phyloP scores from a whole-genome alignment of 2,888 invertebrate genomes.

The Pandemis corylana region DNA sequence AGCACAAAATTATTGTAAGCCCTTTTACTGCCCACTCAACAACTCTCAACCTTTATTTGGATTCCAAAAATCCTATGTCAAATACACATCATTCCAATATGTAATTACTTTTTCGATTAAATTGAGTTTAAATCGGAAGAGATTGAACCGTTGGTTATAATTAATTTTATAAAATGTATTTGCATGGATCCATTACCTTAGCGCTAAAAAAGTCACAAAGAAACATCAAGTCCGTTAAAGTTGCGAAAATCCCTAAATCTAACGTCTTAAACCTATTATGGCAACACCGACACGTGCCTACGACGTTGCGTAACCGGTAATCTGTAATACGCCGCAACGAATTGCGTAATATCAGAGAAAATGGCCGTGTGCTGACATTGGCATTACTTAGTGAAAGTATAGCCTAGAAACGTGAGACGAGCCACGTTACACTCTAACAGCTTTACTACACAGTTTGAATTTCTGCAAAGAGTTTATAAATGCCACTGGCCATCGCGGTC shows the following conservation, averaged over 20 bases:
- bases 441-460: slow-evolving; percentile 33
- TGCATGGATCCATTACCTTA: too few species aligned
- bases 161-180: too few species aligned
- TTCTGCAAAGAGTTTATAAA: slow-evolving; percentile 32
- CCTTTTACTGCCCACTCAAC: too few species aligned
- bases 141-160: too few species aligned
- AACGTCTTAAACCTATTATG: not conserved
- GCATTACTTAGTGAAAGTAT: slow-evolving; percentile 79
- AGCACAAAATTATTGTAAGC: too few species aligned
- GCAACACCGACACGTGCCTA: slow-evolving; percentile 37
- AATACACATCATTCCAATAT: too few species aligned
- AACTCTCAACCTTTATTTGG: too few species aligned
- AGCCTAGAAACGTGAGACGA: slow-evolving; percentile 46
- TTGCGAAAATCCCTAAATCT: not conserved
- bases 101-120: too few species aligned
- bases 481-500: slow-evolving; percentile 57
- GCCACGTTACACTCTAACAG: slow-evolving; percentile 45
- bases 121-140: too few species aligned
- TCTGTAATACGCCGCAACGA: slow-evolving; percentile 52
- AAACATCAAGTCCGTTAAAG: not conserved
- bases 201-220: too few species aligned
- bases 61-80: too few species aligned
- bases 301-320: slow-evolving; percentile 60
- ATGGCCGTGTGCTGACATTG: slow-evolving; percentile 74
- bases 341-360: slow-evolving; percentile 73